Base-by-base conservation (phyloP, 2,888 invertebrate genomes). In the Lochmaea crataegi region DNA sequence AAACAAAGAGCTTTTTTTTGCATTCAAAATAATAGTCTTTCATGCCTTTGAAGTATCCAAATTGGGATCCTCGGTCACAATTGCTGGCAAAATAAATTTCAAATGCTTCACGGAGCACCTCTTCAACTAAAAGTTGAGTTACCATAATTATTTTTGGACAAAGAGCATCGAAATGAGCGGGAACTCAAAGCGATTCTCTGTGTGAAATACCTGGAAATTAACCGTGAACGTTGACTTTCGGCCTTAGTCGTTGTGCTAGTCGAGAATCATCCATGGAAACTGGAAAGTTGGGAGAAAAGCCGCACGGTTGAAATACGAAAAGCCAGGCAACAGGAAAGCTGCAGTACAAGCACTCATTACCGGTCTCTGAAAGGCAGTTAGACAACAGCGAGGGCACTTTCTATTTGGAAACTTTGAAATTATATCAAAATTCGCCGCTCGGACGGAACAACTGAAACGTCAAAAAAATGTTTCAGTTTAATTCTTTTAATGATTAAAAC, bases 131-230 rank as follows among this genome's bases (percentile, higher is more conserved):
- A 65, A 73, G 68, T 73, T 58, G 53, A 72, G 61, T 71, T 65
- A 41, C 67, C 66, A 56, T 58, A 65, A 73, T 65, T 57, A 72
- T 72, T 68, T 69, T 73, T 51, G 70, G 70, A 70, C 68, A 69
- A 73, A 73, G 68, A 69, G 42, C 73, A 70, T 74, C 70, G 70
- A 65, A 60, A 66, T 56, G 66, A 65, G 70, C 71, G 73, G 57
- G 64, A 65, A 48, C 73, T 69, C 73, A 71, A 73, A 73, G 71
- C 70, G 70, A 73, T 73, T 65, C 82, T 80, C 82, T 80, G 82
- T 83, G 83, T 80, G 83, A 83, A 84, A 84, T 84, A 84, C 84
- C 84, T 84, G 85, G 83, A 84, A 85, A 85, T 84, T 84, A 84
- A 84, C 82, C 83, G 83, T 84, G 84, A 84, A 84, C 82, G 77